Conservation (phyloP, 2,888 invertebrate species). For the Cheilosia variabilis region DNA sequence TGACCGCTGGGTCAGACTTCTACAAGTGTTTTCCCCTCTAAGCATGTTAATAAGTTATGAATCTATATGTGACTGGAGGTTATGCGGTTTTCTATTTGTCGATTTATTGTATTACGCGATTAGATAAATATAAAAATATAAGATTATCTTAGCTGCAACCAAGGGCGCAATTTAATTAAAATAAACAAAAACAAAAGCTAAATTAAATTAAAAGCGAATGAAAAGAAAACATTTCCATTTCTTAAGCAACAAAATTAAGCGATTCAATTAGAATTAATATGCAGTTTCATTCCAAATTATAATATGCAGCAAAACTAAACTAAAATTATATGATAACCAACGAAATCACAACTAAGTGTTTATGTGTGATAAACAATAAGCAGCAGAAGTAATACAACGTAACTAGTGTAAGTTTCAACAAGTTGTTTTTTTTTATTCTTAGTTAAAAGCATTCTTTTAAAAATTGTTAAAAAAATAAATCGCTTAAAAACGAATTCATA, state of each 20-base stretch:
- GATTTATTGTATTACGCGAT: constrained; percentile 7
- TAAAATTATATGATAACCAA: constrained; percentile 51
- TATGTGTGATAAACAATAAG: constrained; percentile 69
- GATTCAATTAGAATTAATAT: constrained; percentile 22
- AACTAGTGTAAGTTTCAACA: constrained; percentile 58
- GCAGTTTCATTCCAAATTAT: constrained; percentile 59
- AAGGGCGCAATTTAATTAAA: constrained; percentile 16
- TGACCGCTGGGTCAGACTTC: neutral
- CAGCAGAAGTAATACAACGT: constrained; percentile 57
- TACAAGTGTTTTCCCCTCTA: constrained; percentile 10
- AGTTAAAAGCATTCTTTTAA: constrained; percentile 72
- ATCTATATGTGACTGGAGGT: constrained; percentile 15
- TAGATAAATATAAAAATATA: constrained; percentile 1
- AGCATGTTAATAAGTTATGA: constrained; percentile 34
- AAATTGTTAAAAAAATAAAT: constrained; percentile 60
- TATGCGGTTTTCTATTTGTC: constrained; percentile 18
- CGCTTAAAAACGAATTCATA: constrained; percentile 71
- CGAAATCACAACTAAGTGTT: constrained; percentile 69
- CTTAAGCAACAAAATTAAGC: constrained; percentile 48
- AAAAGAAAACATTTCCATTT: constrained; percentile 49
- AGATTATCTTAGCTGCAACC: constrained; percentile 31
- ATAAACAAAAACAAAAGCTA: constrained; percentile 24
- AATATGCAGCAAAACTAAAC: constrained; percentile 42
- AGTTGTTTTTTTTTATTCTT: constrained; percentile 38
- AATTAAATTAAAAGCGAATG: constrained; percentile 27